Evolutionary conservation across 2,797 vertebrate species (phyloP), one percentile per base, ranked within the genome.

Genomic region (Erpetoichthys calabaricus): DNA sequence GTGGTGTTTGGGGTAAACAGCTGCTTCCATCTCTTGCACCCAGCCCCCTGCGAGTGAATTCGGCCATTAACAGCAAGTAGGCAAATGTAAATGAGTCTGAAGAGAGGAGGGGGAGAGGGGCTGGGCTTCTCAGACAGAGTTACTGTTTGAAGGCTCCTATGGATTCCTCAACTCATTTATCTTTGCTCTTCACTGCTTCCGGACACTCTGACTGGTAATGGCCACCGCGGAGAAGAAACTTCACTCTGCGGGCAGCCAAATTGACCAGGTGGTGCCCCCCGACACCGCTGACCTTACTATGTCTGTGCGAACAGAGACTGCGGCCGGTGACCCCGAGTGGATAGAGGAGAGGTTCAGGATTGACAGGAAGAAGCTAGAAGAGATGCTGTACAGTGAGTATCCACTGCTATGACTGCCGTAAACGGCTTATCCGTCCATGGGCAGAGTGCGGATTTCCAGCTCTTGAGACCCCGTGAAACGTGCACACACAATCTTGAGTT

Each of bases 281-380:
- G n/a, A n/a, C n/a, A n/a, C n/a, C n/a, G n/a, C n/a, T n/a, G n/a
- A n/a, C n/a, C n/a, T n/a, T n/a, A n/a, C n/a, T n/a, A n/a, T n/a
- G n/a, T n/a, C n/a, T n/a, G n/a, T n/a, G n/a, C n/a, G n/a, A n/a
- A n/a, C n/a, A 3, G 58, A 25, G 58, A 63, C 57, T 51, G 71
- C 74, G 55, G 68, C 63, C 61, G 47, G 60, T 44, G 77, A 85
- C 69, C 75, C 71, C 1, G 80, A 87, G 8, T 84, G 82, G 80
- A 69, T 83, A 65, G 86, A 88, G 63, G 86, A 88, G 67, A 79
- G 86, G 64, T 88, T 88, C 73, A 77, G 85, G 64, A 88, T 88
- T 6, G 84, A 88, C 76, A 77, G 86, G 75, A 88, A 84, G 75
- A 88, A 86, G 72, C 74, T 88, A 70, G 86, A 88, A 69, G 70